Base-by-base conservation (phyloP, 2,888 invertebrate species). In the Apoda limacodes region DNA sequence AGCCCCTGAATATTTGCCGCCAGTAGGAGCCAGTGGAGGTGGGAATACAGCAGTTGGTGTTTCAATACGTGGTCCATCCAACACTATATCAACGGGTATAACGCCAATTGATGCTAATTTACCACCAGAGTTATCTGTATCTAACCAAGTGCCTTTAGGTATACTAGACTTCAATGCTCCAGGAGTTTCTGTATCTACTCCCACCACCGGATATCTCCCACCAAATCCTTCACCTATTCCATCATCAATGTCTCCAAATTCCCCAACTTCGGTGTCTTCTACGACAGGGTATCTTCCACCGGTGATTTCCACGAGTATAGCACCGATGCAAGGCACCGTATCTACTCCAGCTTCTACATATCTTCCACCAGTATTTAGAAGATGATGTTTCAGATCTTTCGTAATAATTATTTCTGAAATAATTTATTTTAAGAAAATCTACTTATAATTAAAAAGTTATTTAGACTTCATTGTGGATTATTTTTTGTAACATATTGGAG, bases 1-100 rank as follows among this genome's bases (percentile, higher is more conserved):
- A 34, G 72, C 69, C 22, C 71, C 71, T 9, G 54, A 53, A 43
- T 76, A 75, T 48, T 57, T 75, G 34, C 75, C 74, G 5, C 75
- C 75, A 3, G 34, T 30, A 13, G 28, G 35, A 20, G 33, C 32
- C 7, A 37, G 34, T 10, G 42, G 34, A 4, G 42, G 34, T 13
- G 39, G 38, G n/a, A n/a, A n/a, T n/a, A n/a, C n/a, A n/a, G n/a
- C n/a, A 24, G 43, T 33, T 9, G 42, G 46, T 32, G 40, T 45
- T 4, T 25, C 38, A 10, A 33, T 33, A n/a, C 46, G 39, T 26
- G 37, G 37, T 22, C 43, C 40, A 20, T 26, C 39, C 22, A 37
- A 30, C 34, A 32, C 39, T 30, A n/a, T n/a, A n/a, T n/a, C n/a
- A n/a, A 30, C 40, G 29, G 33, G 26, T n/a, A 26, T 24, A 9